phyloP scores from a whole-genome alignment of 2,888 invertebrate species.

The Diaperis boleti region DNA sequence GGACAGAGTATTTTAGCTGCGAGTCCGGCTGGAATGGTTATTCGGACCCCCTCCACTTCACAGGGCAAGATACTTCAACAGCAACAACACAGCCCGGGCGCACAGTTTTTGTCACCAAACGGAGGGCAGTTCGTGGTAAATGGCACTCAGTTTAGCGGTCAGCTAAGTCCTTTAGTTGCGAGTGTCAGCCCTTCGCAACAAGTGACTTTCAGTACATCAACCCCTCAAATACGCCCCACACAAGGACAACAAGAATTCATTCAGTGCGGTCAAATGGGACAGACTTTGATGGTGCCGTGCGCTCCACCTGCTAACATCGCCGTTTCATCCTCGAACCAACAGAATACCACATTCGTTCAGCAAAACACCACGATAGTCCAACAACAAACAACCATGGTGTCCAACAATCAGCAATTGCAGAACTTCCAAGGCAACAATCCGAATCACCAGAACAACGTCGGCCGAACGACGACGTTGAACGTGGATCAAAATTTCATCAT shows the following conservation, averaged over 20 bases:
- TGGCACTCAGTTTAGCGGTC: slow-evolving; percentile 79
- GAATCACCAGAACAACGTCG: slow-evolving; percentile 60
- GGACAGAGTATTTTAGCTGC: slow-evolving; percentile 75
- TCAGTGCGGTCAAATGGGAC: slow-evolving; percentile 78
- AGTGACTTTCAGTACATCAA: slow-evolving; percentile 64
- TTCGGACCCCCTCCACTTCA: slow-evolving; percentile 77
- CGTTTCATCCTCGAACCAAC: slow-evolving; percentile 70
- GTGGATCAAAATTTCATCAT: slow-evolving; percentile 73
- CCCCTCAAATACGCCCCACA: slow-evolving; percentile 56
- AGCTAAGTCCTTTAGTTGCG: slow-evolving; percentile 82
- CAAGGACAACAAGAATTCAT: slow-evolving; percentile 76
- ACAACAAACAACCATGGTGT: slow-evolving; percentile 83
- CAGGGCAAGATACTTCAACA: slow-evolving; percentile 77
- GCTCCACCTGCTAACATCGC: slow-evolving; percentile 72
- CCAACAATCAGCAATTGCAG: slow-evolving; percentile 73
- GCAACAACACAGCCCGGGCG: slow-evolving; percentile 75
- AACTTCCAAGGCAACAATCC: slow-evolving; percentile 58
- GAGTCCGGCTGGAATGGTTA: slow-evolving; percentile 81
- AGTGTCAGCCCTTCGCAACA: slow-evolving; percentile 79
- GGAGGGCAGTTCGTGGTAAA: slow-evolving; percentile 82
- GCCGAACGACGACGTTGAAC: slow-evolving; percentile 67
- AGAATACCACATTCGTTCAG: slow-evolving; percentile 81
- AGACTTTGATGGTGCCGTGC: slow-evolving; percentile 79
- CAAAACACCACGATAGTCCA: slow-evolving; percentile 89
- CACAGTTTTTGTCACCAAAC: slow-evolving; percentile 81